Evolutionary conservation across 2,113 vertebrate species (phyloP).

Genomic region (Tachycineta bicolor): DNA sequence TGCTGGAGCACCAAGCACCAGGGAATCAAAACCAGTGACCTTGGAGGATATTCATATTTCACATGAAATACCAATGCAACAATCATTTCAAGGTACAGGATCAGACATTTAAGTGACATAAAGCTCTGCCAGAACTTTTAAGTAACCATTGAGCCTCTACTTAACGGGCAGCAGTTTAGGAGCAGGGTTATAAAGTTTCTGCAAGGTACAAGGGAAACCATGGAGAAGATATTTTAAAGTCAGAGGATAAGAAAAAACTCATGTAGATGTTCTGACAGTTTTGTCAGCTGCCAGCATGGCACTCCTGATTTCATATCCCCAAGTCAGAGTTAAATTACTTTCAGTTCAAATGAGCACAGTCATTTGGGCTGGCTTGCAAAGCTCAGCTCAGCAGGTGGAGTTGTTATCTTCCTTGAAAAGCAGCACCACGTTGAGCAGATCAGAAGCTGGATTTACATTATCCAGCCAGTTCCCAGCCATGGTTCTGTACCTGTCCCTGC

Average conservation of each 20-base stretch:
- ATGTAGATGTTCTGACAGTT: neutral
- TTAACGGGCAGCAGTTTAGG: neutral
- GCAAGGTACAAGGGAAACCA: neutral
- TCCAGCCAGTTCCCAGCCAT: neutral
- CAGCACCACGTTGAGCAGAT: neutral
- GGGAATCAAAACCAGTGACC: neutral
- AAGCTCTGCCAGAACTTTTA: neutral
- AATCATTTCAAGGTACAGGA: neutral
- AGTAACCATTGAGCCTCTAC: neutral
- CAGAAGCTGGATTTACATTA: neutral
- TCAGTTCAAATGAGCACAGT: neutral
- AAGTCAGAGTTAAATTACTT: neutral
- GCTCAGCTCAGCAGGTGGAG: neutral
- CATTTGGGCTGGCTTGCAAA: neutral
- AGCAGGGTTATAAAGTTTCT: neutral
- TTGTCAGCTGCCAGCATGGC: neutral
- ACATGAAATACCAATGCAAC: neutral
- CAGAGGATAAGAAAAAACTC: neutral
- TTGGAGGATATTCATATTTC: neutral
- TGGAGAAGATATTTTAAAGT: neutral
- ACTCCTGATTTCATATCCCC: neutral
- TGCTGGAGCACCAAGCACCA: neutral
- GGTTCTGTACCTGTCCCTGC: neutral
- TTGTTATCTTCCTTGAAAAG: neutral
- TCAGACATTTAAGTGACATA: neutral